phyloP scores from a whole-genome alignment of 2,797 vertebrate genomes.

The Euphonia xanthogaster region DNA sequence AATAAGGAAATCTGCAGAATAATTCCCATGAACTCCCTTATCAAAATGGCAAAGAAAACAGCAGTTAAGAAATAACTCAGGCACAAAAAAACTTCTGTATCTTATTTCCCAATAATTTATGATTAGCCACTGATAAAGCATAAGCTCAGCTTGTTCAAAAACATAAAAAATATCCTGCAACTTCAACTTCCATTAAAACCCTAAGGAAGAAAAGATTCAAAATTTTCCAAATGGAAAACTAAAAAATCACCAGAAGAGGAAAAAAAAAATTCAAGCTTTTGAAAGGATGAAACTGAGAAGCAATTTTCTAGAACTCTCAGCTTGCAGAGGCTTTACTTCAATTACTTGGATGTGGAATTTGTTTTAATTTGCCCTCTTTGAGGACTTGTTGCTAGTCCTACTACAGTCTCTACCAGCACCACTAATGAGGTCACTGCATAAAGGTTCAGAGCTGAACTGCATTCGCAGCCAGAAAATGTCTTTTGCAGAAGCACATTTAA shows the following conservation, averaged over 20 bases:
- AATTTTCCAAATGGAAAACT: background rate
- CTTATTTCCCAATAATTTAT: background rate
- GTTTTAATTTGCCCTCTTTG: background rate
- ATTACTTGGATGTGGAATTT: background rate
- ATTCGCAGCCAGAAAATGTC: background rate
- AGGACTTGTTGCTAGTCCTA: background rate
- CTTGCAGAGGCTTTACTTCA: background rate
- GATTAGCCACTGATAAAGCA: background rate
- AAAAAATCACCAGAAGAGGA: background rate
- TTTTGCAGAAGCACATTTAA: background rate
- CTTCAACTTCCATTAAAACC: background rate
- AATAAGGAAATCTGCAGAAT: background rate
- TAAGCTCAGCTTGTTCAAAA: background rate
- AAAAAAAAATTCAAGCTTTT: background rate
- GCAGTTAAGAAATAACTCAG: background rate
- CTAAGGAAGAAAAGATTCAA: background rate
- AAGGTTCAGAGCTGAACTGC: background rate
- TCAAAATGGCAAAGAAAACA: background rate
- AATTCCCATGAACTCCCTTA: background rate
- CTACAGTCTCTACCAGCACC: background rate
- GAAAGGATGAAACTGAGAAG: background rate
- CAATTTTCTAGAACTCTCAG: background rate
- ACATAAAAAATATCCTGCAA: background rate
- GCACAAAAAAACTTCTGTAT: background rate
- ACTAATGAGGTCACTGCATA: background rate